Evolutionary conservation across 2,888 invertebrate species (phyloP), one percentile per base, ranked within the genome.

Genomic region (Amblyjoppa fuscipennis): DNA sequence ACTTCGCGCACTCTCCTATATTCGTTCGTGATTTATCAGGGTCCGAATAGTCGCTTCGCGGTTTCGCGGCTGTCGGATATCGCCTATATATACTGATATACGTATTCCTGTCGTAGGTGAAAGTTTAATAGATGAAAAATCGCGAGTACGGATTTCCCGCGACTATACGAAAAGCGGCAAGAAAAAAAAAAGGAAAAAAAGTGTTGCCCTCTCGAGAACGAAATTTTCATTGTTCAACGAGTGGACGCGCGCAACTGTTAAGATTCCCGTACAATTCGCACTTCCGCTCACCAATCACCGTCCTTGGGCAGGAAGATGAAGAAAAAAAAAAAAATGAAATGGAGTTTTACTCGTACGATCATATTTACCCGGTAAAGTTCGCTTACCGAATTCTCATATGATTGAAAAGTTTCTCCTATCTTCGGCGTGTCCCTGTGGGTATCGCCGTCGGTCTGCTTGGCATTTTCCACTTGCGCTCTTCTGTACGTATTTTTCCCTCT

Each of bases 1-100:
- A 68, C 78, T 69, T 76, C 64, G 69, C 74, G 76, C 71, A 69
- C 74, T 79, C 78, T 74, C 75, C 75, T 31, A 49, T 59, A 78
- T 81, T 59, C 71, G 51, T 85, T 64, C 81, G 68, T 79, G 77
- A 74, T 85, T 81, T 75, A 81, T 85, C 49, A 74, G 66, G 9
- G 20, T 45, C 45, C 34, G 49, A 84, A 76, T 77, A 20, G 68
- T 81, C 74, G 66, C 59, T 74, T 83, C 61, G 80, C 69, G 73
- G 79, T 73, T 79, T 83, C 69, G 31, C 80, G 53, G 49, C 66
- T 61, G 59, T 66, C 68, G 31, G 16, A 59, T 70, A 69, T 45
- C 45, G 28, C 13, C 11, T 59, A 59, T 59, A 59, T 59, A 28
- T 13, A 28, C 59, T 9, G 20, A 38, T 78, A 69, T 13, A 20